Conservation (phyloP, 2,113 vertebrate genomes). For the Nesogale talazaci region DNA sequence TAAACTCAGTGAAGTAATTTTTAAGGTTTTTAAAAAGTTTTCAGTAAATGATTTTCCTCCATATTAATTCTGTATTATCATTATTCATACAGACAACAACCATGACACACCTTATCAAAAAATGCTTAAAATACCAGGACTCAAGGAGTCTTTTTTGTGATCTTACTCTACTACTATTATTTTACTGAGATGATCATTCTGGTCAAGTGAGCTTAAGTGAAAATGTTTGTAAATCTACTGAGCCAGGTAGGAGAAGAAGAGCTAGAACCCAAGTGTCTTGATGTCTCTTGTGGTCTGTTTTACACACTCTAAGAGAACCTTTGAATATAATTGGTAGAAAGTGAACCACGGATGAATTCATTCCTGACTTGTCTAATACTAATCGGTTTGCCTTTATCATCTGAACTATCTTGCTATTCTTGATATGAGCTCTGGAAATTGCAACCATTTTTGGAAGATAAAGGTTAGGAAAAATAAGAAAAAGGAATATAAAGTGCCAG, state of each 20-base stretch:
- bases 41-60: background rate
- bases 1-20: conserved; percentile 33
- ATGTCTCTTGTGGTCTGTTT: background rate
- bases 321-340: background rate
- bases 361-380: background rate
- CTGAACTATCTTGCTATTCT: background rate
- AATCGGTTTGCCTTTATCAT: background rate
- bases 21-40: conserved; percentile 31
- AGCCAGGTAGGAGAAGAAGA: background rate
- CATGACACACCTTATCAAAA: background rate
- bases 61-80: conserved; percentile 54
- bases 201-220: background rate
- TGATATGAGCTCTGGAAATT: conserved; percentile 24
- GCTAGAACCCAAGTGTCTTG: background rate
- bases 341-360: background rate
- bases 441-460: conserved; percentile 12
- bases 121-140: background rate
- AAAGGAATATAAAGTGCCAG: background rate
- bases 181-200: background rate
- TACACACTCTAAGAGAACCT: background rate
- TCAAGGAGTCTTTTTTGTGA: background rate
- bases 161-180: background rate
- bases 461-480: background rate
- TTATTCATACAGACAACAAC: background rate
- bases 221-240: background rate